These are phyloP conservation scores for Troides helena DNA, from an alignment of 2,888 invertebrate genomes.

Conservation along the genomic window DNA sequence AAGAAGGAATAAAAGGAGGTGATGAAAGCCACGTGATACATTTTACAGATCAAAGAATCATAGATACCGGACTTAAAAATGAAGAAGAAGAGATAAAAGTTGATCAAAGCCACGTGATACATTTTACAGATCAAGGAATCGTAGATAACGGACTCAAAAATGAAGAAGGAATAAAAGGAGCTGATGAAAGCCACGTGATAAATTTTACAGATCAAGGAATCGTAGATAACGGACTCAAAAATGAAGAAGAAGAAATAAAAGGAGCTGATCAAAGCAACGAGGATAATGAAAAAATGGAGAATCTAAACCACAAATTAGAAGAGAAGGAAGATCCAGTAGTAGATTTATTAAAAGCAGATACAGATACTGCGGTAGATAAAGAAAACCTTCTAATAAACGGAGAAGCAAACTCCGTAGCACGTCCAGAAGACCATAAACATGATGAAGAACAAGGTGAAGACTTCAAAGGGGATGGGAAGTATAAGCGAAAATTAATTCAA, in stretches of 20 bases:
- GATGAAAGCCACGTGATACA: background rate
- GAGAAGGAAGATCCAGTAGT: too few relatives aligned
- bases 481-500: conserved; percentile 34
- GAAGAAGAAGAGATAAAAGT: background rate
- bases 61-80: background rate
- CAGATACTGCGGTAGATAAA: background rate
- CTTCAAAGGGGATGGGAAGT: background rate
- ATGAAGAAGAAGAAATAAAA: background rate
- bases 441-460: background rate
- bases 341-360: background rate
- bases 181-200: background rate
- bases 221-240: background rate
- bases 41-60: background rate
- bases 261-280: background rate
- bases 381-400: background rate
- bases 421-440: background rate
- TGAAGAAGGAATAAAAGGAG: background rate
- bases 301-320: too few relatives aligned
- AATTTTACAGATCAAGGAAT: too few relatives aligned
- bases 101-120: background rate
- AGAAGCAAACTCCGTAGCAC: background rate
- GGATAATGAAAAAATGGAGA: background rate
- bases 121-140: too few relatives aligned
- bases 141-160: background rate
- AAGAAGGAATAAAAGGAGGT: too few relatives aligned